A percentile compares a stretch with the other conserved stretches of the same genome.
Conservation (phyloP, 2,113 vertebrate genomes). For the Trochalopteron elliotii region DNA sequence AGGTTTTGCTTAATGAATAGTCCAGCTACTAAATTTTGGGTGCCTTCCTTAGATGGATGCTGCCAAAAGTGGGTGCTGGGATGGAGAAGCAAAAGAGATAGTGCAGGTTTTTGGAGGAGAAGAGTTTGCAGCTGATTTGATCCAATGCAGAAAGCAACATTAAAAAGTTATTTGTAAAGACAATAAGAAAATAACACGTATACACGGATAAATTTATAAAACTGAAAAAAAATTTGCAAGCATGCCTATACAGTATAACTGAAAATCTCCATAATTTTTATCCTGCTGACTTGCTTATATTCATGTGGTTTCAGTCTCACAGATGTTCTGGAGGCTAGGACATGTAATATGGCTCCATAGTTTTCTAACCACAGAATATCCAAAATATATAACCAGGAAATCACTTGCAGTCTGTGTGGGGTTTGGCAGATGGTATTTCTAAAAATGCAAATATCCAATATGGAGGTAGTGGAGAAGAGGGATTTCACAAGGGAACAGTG, state of each 20-base stretch:
- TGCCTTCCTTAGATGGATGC: neutral
- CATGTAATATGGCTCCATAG: conserved; percentile 64
- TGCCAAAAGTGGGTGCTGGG: neutral
- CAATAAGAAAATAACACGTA: neutral
- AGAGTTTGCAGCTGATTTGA: neutral
- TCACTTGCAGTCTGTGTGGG: conserved; percentile 62
- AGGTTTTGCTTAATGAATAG: neutral
- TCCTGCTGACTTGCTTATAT: conserved; percentile 26
- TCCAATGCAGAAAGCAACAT: neutral
- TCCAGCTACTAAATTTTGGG: neutral
- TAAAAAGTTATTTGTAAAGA: neutral
- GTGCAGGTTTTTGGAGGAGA: neutral
- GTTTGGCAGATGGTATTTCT: conserved; percentile 69
- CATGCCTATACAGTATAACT: neutral
- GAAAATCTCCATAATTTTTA: conserved; percentile 33
- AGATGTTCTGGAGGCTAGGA: conserved; percentile 65
- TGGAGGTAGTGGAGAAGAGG: conserved; percentile 59
- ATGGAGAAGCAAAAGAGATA: neutral
- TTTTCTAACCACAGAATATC: conserved; percentile 70
- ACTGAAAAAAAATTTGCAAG: neutral
- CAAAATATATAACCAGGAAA: conserved; percentile 71
- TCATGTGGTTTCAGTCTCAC: conserved; percentile 51
- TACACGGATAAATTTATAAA: neutral
- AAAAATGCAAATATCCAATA: conserved; percentile 71
- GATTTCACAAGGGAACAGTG: conserved; percentile 66